These are phyloP conservation scores for Melanaphis sacchari DNA, from an alignment of 1,140 invertebrate genomes.

Conservation along the genomic window DNA sequence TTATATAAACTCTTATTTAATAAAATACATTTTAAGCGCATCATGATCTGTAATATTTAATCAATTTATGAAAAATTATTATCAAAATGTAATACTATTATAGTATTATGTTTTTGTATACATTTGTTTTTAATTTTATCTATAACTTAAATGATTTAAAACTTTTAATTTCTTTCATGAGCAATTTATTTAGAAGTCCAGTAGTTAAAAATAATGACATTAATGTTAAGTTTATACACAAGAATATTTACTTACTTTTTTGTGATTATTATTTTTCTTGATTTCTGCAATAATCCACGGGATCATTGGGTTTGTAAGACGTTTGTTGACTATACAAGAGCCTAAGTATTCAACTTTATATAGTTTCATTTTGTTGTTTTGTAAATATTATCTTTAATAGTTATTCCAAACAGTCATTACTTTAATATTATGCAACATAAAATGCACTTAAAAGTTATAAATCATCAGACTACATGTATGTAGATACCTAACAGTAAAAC, in stretches of 20 bases:
- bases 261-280: conserved; percentile 67
- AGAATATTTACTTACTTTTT: conserved; percentile 64
- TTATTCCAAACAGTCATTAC: not conserved
- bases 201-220: not conserved
- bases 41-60: not conserved
- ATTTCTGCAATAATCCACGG: conserved; percentile 76
- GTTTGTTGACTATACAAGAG: conserved; percentile 75
- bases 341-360: conserved; percentile 72
- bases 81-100: not conserved
- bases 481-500: not conserved
- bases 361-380: conserved; percentile 59
- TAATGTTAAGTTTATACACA: not conserved
- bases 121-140: not conserved
- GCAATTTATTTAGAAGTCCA: not conserved
- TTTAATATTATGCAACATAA: not conserved
- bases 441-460: not conserved
- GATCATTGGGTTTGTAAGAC: conserved; percentile 78
- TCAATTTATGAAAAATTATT: not conserved
- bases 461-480: not conserved
- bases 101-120: not conserved
- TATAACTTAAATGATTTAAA: not conserved
- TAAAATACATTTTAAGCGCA: not conserved
- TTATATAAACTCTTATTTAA: no score
- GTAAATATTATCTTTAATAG: conserved; percentile 20
- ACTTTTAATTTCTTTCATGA: not conserved